Conservation (phyloP, 2,797 vertebrate species). For the Spea hammondii region DNA sequence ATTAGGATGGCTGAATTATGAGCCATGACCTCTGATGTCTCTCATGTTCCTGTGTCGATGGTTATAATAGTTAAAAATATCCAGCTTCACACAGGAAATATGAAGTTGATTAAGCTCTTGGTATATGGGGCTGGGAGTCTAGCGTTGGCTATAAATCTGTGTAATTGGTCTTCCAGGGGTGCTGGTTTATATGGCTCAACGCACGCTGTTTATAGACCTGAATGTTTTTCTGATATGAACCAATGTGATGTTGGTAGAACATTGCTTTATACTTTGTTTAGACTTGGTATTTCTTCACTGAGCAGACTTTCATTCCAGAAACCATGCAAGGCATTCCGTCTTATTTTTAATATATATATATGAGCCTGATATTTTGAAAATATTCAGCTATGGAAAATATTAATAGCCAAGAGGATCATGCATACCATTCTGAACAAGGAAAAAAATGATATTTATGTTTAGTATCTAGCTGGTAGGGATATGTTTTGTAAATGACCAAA, state of each 20-base stretch:
- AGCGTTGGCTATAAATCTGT: conserved; percentile 18
- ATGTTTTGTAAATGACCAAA: no score
- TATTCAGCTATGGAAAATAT: no score
- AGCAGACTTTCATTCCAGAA: no score
- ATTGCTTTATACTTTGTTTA: background rate
- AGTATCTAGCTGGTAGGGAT: no score
- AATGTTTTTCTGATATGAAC: background rate
- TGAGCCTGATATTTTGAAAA: no score
- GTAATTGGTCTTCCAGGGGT: conserved; percentile 7
- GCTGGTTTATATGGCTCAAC: background rate
- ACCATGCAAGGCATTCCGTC: no score
- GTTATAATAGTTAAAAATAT: conserved; percentile 17
- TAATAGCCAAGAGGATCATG: no score
- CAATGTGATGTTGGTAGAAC: background rate
- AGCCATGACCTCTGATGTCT: conserved; percentile 26
- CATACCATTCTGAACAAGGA: no score
- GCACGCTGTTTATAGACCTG: conserved; percentile 14
- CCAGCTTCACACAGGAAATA: conserved; percentile 41
- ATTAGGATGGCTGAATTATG: conserved; percentile 42
- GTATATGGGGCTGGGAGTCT: conserved; percentile 18
- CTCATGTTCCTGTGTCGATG: conserved; percentile 23
- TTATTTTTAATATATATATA: no score
- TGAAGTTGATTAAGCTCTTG: conserved; percentile 29
- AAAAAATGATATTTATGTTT: no score
- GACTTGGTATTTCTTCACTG: background rate